These are phyloP conservation scores for Bubalus kerabau DNA, from an alignment of 2,113 vertebrate species.

Conservation along the genomic window DNA sequence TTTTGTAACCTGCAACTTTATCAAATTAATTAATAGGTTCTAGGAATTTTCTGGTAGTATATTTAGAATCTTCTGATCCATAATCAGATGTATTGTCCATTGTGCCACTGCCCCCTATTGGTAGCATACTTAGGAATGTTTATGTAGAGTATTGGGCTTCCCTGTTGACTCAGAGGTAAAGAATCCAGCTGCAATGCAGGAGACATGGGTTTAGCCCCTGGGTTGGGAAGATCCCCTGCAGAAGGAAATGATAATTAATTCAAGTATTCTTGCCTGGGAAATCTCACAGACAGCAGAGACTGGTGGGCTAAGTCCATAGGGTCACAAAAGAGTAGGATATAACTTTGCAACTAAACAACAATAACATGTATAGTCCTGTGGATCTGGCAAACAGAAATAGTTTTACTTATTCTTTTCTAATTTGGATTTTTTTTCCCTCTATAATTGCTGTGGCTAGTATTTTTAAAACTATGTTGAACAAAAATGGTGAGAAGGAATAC, in stretches of 20 bases:
- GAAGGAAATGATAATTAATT: not conserved
- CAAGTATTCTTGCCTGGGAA: not conserved
- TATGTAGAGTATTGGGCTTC: not conserved
- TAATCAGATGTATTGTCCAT: not conserved
- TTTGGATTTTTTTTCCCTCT: not conserved
- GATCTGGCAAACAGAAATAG: not conserved
- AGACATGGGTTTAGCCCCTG: not conserved
- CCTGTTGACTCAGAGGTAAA: not conserved
- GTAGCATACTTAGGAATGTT: not conserved
- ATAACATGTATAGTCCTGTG: not conserved
- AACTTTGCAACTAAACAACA: not conserved
- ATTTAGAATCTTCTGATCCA: not conserved
- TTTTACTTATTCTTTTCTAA: not conserved
- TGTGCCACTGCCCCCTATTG: not conserved
- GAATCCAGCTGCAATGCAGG: not conserved
- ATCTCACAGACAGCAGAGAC: not conserved
- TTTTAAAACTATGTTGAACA: not conserved
- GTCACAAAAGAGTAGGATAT: not conserved
- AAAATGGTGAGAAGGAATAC: not conserved
- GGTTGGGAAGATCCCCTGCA: not conserved
- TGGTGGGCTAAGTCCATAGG: not conserved
- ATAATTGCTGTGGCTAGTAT: not conserved
- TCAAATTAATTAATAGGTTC: not conserved
- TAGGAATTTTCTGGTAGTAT: not conserved
- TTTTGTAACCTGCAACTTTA: not conserved